Conservation (phyloP, 2,113 vertebrate species). For the Takifugu flavidus region DNA sequence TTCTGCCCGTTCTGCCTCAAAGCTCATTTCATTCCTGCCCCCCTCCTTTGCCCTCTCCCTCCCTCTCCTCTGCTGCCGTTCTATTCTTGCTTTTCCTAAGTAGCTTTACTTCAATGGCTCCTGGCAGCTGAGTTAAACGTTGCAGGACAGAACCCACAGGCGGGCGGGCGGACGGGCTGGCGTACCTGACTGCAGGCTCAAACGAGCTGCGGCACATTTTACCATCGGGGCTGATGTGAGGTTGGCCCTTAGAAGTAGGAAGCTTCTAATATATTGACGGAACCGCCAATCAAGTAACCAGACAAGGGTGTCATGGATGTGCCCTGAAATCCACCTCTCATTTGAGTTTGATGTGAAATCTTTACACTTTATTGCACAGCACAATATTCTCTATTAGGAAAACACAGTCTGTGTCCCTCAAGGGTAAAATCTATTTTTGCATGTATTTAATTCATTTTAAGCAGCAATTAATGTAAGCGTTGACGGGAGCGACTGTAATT, state of each 20-base stretch:
- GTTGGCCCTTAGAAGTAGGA: not conserved
- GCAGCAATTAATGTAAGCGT: not conserved
- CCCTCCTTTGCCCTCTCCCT: conserved; percentile 32
- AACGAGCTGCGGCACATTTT: not conserved
- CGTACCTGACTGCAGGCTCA: conserved; percentile 30
- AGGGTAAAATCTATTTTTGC: not conserved
- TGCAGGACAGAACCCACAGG: conserved; percentile 43
- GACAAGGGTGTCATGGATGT: not conserved
- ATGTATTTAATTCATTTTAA: not conserved
- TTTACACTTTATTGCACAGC: not conserved
- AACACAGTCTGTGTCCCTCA: not conserved
- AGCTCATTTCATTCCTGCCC: conserved; percentile 40
- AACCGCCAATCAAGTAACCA: conserved; percentile 8
- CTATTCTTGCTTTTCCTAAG: conserved; percentile 51
- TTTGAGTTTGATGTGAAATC: not conserved
- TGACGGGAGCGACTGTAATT: not conserved
- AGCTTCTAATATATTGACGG: conserved; percentile 10
- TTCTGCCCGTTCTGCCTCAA: conserved; percentile 27
- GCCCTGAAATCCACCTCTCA: not conserved
- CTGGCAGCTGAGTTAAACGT: conserved; percentile 47
- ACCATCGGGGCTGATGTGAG: conserved; percentile 1
- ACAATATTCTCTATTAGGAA: not conserved
- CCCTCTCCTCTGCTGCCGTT: conserved; percentile 41
- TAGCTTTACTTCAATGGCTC: conserved; percentile 57
- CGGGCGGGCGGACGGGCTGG: not conserved